These are phyloP conservation scores for Gallinago nigripennis DNA, from an alignment of 2,797 vertebrate species.

Conservation along the genomic window DNA sequence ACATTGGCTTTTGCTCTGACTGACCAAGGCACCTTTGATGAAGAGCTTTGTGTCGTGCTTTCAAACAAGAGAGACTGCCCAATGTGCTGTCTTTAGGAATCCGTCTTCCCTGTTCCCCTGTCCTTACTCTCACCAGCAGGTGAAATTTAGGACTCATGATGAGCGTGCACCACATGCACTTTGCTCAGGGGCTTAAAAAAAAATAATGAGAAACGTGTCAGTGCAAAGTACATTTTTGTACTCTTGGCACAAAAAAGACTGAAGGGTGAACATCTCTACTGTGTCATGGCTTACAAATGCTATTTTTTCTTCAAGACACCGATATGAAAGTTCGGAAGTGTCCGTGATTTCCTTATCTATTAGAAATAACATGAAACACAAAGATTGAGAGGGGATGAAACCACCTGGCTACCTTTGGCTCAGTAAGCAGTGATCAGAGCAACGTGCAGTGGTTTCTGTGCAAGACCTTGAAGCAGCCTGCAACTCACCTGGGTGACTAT, in stretches of 20 bases:
- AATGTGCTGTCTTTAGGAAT: not conserved
- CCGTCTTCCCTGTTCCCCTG: not conserved
- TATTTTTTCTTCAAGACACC: not conserved
- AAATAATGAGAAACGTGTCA: not conserved
- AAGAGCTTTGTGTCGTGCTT: not conserved
- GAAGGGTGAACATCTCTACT: not conserved
- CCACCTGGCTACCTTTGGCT: not conserved
- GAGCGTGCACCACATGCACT: not conserved
- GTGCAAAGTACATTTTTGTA: not conserved
- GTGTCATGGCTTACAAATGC: not conserved
- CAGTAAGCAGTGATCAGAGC: not conserved
- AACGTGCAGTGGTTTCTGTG: not conserved
- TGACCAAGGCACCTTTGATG: accelerated
- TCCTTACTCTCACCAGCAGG: not conserved
- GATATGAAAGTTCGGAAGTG: not conserved
- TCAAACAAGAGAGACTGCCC: not conserved
- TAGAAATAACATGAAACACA: not conserved
- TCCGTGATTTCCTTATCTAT: not conserved
- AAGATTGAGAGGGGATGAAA: not conserved
- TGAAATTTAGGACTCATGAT: not conserved
- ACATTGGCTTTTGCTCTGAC: not conserved
- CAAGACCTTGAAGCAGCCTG: not conserved
- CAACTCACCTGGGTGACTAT: not conserved
- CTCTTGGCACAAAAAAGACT: not conserved
- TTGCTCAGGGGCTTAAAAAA: not conserved